phyloP scores from a whole-genome alignment of 2,797 vertebrate species.

The Poecilia gillii region DNA sequence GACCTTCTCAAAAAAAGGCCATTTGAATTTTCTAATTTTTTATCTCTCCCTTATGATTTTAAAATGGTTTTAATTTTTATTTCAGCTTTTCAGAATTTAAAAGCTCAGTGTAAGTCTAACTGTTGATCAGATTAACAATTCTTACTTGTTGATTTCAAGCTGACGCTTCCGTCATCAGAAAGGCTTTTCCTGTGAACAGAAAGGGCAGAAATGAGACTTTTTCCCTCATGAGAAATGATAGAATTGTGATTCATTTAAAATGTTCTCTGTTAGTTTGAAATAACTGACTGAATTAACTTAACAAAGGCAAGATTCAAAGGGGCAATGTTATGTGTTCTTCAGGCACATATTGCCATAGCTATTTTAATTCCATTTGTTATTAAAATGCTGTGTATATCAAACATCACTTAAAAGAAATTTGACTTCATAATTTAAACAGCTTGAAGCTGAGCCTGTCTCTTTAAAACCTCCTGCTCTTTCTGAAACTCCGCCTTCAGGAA shows the following conservation, averaged over 20 bases:
- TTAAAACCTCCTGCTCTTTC: no score
- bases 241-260: neutral
- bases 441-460: no score
- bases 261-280: neutral
- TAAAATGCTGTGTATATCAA: no score
- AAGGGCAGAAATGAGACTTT: conserved; percentile 7
- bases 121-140: neutral
- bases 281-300: neutral
- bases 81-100: neutral
- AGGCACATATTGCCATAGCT: no score
- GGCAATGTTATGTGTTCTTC: no score
- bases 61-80: neutral
- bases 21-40: neutral
- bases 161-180: neutral
- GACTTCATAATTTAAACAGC: no score
- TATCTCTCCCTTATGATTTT: neutral
- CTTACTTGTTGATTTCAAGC: conserved; percentile 57
- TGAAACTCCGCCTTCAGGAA: no score
- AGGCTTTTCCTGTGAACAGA: conserved; percentile 51
- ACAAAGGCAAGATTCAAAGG: neutral
- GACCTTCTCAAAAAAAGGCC: neutral
- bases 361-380: no score
- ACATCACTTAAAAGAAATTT: no score
- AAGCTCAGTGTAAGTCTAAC: neutral
- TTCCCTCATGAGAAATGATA: neutral